Evolutionary conservation across 2,797 vertebrate species (phyloP).

Genomic region (Monodelphis domestica): DNA sequence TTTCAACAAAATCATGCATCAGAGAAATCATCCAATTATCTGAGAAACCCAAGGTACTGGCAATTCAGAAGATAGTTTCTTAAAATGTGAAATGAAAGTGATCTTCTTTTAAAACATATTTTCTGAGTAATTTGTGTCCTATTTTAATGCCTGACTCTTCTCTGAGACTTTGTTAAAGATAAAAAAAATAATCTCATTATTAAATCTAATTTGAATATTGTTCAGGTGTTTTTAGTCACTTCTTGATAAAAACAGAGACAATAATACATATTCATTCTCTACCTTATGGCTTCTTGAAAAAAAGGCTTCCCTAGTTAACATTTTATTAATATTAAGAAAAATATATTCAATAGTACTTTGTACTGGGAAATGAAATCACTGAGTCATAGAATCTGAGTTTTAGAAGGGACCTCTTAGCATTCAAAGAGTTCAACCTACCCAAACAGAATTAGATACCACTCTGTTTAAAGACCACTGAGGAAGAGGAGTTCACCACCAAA

Average conservation of each 20-base stretch:
- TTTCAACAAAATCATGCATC: constrained; percentile 28
- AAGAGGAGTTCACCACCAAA: too few relatives aligned
- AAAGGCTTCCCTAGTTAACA: neutral
- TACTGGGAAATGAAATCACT: neutral
- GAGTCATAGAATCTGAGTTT: too few relatives aligned
- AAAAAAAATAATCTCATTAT: neutral
- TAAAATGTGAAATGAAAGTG: neutral
- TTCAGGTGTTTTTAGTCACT: too few relatives aligned
- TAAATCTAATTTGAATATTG: neutral
- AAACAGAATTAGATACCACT: too few relatives aligned
- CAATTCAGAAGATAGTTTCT: neutral
- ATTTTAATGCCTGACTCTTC: neutral
- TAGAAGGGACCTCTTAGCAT: too few relatives aligned
- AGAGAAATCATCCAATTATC: constrained; percentile 18
- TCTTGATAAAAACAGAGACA: neutral
- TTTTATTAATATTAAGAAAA: neutral
- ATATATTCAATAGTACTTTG: neutral
- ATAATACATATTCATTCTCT: neutral
- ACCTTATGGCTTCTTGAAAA: neutral
- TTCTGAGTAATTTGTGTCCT: neutral
- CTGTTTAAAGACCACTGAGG: too few relatives aligned
- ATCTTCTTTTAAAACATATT: neutral
- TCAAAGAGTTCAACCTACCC: too few relatives aligned
- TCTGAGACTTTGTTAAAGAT: neutral
- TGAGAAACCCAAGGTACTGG: constrained; percentile 25